A percentile compares a stretch with the other conserved stretches of the same genome.
These are phyloP conservation scores for Drosophila ohnishii DNA, from an alignment of 1,140 invertebrate genomes.

Conservation along the genomic window DNA sequence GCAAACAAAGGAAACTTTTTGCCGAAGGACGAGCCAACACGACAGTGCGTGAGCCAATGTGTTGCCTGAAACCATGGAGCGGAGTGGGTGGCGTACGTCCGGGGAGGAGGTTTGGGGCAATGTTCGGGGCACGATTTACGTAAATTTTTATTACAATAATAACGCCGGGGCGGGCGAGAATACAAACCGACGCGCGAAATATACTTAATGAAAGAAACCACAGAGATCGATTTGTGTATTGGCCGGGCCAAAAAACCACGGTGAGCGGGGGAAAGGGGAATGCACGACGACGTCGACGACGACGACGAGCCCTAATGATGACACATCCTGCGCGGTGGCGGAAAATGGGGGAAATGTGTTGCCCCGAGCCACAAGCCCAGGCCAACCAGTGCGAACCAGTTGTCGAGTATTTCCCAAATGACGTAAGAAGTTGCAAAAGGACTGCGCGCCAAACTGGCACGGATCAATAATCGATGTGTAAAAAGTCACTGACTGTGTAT, in stretches of 20 bases:
- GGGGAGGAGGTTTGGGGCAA: constrained; percentile 9
- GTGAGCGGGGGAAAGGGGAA: constrained; percentile 6
- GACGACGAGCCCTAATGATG: constrained; percentile 70
- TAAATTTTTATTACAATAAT: constrained; percentile 75
- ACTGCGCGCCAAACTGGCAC: constrained; percentile 52
- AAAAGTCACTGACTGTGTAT: constrained; percentile 43
- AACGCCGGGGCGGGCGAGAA: constrained; percentile 45
- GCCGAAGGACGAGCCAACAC: constrained; percentile 56
- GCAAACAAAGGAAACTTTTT: constrained; percentile 74
- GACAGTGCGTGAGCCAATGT: constrained; percentile 64
- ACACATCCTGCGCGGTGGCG: constrained; percentile 53
- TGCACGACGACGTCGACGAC: constrained; percentile 35
- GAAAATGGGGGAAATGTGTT: constrained; percentile 1
- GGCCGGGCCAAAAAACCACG: constrained; percentile 48
- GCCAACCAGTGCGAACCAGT: constrained; percentile 36
- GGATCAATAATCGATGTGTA: constrained; percentile 57
- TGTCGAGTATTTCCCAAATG: constrained; percentile 55
- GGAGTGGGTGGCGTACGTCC: neutral
- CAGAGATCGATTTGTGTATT: constrained; percentile 77
- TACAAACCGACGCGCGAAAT: constrained; percentile 51
- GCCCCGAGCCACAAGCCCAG: neutral
- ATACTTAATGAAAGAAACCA: constrained; percentile 75
- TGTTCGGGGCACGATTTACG: constrained; percentile 64
- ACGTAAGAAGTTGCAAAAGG: constrained; percentile 59
- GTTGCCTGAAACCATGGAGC: neutral